Evolutionary conservation across 2,113 vertebrate genomes (phyloP), one percentile per base, ranked within the genome.

Genomic region (Drymodes brunneopygia): DNA sequence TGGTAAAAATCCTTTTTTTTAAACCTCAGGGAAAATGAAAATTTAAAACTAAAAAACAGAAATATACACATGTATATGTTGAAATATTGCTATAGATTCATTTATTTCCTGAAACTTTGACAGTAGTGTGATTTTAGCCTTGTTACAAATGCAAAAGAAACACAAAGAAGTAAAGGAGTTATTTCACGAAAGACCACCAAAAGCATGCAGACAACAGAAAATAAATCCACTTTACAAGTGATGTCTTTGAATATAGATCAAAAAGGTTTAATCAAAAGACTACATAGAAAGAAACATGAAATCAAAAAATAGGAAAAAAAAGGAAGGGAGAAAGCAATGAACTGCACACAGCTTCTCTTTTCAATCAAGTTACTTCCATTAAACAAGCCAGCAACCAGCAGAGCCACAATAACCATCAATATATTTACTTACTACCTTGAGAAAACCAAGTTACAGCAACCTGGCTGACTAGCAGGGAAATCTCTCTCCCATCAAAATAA

Each of bases 131-230:
- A 81, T 77, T 88, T 78, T 70, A 61, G 18, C 24, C 9, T 75
- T 70, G 22, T 75, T 74, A 58, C 15, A 17, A 67, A 50, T 45
- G 27, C 7, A 77, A 73, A 84, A 93, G 25, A 29, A 65, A 29
- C 16, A 44, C 16, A 71, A 70, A 74, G 45, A 71, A 65, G 12
- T 47, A 61, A 70, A 8, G 3, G 19, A 51, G 10, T 23, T 66
- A 0, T 54, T 64, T 86, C 19, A 58, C 0, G 0, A 54, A 80
- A 80, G 27, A 9, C 23, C 35, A 51, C 15, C 27, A 45, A 23
- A n/a, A 38, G 12, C 44, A 45, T 47, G 13, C 11, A 71, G 42
- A 71, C 19, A 71, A 22, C 9, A 80, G 22, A 19, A 71, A 93
- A 58, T 36, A 67, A 80, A 71, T 62, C 5, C 20, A 81, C 13